These are phyloP conservation scores for Exephanes ischioxanthus DNA, from an alignment of 2,888 invertebrate species.

Conservation along the genomic window DNA sequence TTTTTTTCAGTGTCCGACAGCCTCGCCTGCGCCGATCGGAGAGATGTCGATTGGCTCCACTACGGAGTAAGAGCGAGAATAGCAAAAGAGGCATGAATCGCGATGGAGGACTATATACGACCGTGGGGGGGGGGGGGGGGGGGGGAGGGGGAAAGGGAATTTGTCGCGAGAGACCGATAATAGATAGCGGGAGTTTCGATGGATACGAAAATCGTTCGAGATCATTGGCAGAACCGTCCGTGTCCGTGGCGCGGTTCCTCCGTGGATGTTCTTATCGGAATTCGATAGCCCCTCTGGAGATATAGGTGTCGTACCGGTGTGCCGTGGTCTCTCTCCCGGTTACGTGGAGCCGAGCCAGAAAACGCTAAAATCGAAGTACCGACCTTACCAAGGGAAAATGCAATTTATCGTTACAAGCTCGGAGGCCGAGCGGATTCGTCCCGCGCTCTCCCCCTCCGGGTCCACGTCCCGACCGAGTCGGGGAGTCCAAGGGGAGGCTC, in stretches of 20 bases:
- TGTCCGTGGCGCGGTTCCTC: constrained; percentile 55
- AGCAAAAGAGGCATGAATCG: background rate
- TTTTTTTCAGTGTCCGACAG: no score
- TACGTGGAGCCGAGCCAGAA: constrained; percentile 81
- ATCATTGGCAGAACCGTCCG: constrained; percentile 63
- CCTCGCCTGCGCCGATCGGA: background rate
- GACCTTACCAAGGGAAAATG: constrained; percentile 75
- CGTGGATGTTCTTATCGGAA: constrained; percentile 78
- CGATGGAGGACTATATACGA: background rate
- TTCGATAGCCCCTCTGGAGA: constrained; percentile 76
- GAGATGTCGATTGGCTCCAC: constrained; percentile 25
- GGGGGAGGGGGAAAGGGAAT: constrained; percentile 6
- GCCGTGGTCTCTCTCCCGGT: constrained; percentile 60
- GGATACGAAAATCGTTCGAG: constrained; percentile 55
- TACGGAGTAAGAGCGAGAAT: background rate
- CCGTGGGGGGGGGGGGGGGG: no score
- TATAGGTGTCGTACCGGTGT: constrained; percentile 3
- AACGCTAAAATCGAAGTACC: constrained; percentile 80
- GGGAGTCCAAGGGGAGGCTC: constrained; percentile 29
- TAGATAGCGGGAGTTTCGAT: constrained; percentile 8
- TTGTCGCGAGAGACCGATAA: constrained; percentile 18
- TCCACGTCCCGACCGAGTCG: constrained; percentile 14
- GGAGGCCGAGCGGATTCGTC: constrained; percentile 45
- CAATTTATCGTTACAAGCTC: constrained; percentile 80
- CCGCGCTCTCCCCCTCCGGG: constrained; percentile 41